A percentile compares a stretch with the other conserved stretches of the same genome.
Conservation (phyloP, 2,888 invertebrate genomes). For the Eupeodes luniger region DNA sequence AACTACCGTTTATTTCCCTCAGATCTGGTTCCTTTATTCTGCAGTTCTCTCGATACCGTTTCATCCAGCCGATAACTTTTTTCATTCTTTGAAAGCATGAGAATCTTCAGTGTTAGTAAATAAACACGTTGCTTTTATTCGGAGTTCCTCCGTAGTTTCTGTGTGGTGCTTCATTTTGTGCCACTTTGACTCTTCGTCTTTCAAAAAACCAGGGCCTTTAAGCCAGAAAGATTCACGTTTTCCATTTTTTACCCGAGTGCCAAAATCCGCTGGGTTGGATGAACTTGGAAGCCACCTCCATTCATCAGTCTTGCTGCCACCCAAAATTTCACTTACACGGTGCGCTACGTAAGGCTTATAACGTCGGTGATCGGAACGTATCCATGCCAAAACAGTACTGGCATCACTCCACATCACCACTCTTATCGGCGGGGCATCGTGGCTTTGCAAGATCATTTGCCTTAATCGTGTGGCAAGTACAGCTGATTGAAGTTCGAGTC, state of each 20-base stretch:
- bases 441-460: conserved; percentile 12
- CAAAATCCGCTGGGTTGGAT: conserved; percentile 47
- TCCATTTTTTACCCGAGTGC: conserved; percentile 37
- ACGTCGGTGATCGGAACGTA: conserved; percentile 73
- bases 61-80: conserved; percentile 23
- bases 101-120: neutral
- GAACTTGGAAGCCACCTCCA: conserved; percentile 71
- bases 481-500: conserved; percentile 39
- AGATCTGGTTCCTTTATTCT: neutral
- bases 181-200: conserved; percentile 43
- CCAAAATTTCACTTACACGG: conserved; percentile 50
- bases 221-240: neutral
- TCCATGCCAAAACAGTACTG: conserved; percentile 70
- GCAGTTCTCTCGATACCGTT: neutral
- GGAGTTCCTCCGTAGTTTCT: neutral
- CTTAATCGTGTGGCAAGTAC: conserved; percentile 36
- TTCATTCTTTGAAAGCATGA: neutral
- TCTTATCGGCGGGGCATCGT: conserved; percentile 17
- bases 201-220: conserved; percentile 39
- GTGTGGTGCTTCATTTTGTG: neutral
- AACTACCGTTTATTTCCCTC: neutral
- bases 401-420: conserved; percentile 29
- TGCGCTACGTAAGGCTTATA: conserved; percentile 64
- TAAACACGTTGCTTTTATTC: neutral
- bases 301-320: conserved; percentile 46